These are phyloP conservation scores for Ochotona princeps DNA, from an alignment of 2,113 vertebrate genomes.

Conservation along the genomic window DNA sequence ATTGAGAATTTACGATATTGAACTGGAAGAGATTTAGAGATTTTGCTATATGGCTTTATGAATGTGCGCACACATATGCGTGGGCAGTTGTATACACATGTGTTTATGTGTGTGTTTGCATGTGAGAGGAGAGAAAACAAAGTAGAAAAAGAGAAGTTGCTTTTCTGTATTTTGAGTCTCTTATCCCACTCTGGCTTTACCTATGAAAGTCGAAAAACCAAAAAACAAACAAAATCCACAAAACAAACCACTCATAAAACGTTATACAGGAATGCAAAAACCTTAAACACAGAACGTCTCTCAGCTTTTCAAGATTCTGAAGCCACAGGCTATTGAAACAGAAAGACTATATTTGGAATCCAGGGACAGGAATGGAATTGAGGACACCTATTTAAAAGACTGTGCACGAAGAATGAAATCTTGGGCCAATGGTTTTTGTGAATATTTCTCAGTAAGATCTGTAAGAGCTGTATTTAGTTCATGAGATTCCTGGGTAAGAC, in stretches of 20 bases:
- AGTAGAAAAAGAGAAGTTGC: background rate
- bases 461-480: background rate
- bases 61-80: background rate
- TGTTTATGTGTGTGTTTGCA: background rate
- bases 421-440: background rate
- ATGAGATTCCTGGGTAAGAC: background rate
- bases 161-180: background rate
- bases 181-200: background rate
- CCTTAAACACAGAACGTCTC: background rate
- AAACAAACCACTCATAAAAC: background rate
- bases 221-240: background rate
- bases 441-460: background rate
- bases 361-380: background rate
- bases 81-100: background rate
- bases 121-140: background rate
- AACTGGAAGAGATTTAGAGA: conserved; percentile 7
- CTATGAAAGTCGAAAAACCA: background rate
- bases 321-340: background rate
- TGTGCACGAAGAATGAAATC: background rate
- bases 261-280: background rate
- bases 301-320: background rate
- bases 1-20: background rate
- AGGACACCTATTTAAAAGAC: conserved; percentile 23
- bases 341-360: background rate
- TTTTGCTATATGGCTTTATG: background rate